A percentile compares a stretch with the other conserved stretches of the same genome.
Conservation (phyloP, 2,113 vertebrate genomes). For the Scophthalmus maximus region DNA sequence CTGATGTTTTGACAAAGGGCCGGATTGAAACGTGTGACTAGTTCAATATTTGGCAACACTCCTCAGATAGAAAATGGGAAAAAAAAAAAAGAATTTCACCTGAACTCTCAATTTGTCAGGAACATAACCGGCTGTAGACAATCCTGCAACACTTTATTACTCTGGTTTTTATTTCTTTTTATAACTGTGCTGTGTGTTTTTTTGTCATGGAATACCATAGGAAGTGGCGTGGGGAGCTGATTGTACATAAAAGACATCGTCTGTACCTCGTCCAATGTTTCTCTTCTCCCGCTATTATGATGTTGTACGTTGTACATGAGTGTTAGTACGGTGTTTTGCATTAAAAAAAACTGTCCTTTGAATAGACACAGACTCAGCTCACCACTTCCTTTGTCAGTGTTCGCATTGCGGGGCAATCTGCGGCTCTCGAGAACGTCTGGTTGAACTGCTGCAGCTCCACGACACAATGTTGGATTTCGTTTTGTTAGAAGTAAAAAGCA, state of each 20-base stretch:
- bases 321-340: conserved; percentile 85
- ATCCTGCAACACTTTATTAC: conserved; percentile 75
- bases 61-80: too few species aligned
- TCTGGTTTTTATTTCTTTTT: conserved; percentile 78
- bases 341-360: conserved; percentile 85
- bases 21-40: background rate
- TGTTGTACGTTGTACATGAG: conserved; percentile 86
- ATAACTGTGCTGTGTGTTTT: conserved; percentile 68
- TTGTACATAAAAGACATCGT: conserved; percentile 75
- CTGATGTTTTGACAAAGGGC: background rate
- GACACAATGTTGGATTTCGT: too few species aligned
- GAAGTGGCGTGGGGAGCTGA: conserved; percentile 59
- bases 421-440: background rate
- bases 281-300: conserved; percentile 78
- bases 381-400: conserved; percentile 9
- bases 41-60: background rate
- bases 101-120: background rate
- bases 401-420: background rate
- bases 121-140: conserved; percentile 75
- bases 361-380: conserved; percentile 51
- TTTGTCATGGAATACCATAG: conserved; percentile 55
- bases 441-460: too few species aligned
- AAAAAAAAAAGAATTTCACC: too few species aligned
- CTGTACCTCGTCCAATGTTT: conserved; percentile 79
- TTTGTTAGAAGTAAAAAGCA: too few species aligned